Evolutionary conservation across 2,888 invertebrate species (phyloP).

Genomic region (Leptura quadrifasciata): DNA sequence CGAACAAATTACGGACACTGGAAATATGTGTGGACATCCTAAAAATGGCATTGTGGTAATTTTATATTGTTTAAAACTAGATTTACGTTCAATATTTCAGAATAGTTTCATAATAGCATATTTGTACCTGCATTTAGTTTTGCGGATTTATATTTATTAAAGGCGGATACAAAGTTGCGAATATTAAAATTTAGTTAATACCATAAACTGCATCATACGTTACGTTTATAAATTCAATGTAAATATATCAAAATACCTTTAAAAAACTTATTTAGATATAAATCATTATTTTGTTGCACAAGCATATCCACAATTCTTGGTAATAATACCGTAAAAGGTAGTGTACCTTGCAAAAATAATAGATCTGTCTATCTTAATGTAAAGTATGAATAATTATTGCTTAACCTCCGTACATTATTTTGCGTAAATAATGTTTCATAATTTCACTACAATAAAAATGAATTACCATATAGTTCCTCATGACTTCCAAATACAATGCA

Average conservation of each 20-base stretch:
- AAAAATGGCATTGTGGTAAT: too few relatives aligned
- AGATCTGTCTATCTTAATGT: background rate
- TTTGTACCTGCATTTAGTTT: background rate
- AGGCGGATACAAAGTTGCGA: background rate
- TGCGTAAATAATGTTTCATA: background rate
- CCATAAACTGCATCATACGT: background rate
- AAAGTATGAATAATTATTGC: background rate
- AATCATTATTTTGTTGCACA: background rate
- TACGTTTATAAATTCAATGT: background rate
- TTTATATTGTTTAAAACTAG: too few relatives aligned
- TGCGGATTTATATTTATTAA: background rate
- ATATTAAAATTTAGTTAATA: background rate
- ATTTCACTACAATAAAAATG: conserved; percentile 4
- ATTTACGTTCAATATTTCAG: background rate
- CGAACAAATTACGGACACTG: too few relatives aligned
- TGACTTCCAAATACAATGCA: background rate
- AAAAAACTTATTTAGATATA: background rate
- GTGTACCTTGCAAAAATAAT: background rate
- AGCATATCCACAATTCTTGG: background rate
- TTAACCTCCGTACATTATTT: background rate
- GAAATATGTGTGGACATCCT: too few relatives aligned
- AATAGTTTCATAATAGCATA: background rate
- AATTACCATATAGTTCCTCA: background rate
- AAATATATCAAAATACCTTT: background rate
- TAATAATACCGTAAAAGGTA: background rate